Conservation (phyloP, 2,113 vertebrate species). For the Chaetura pelagica region DNA sequence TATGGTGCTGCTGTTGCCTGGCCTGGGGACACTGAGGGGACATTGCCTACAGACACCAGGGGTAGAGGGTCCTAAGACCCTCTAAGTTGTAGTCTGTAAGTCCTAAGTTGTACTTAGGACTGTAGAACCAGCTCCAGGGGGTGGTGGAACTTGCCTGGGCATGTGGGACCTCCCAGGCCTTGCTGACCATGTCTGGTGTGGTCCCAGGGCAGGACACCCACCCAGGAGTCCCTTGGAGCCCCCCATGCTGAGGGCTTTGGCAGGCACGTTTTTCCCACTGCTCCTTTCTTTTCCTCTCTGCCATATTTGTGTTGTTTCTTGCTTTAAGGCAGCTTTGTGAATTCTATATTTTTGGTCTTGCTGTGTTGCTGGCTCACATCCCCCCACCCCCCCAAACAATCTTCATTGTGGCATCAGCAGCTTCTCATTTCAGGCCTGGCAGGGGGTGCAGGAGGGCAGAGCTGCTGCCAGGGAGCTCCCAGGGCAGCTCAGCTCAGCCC, state of each 20-base stretch:
- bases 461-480: conserved; percentile 63
- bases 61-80: neutral
- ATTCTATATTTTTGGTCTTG: neutral
- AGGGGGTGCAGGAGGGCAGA: conserved; percentile 53
- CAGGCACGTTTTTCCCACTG: neutral
- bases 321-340: conserved; percentile 39
- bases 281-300: conserved; percentile 48
- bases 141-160: neutral
- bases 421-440: conserved; percentile 65
- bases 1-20: neutral
- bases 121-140: neutral
- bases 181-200: fast-evolving
- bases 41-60: neutral
- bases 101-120: neutral
- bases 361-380: conserved; percentile 35
- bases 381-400: neutral
- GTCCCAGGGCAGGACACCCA: neutral
- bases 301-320: conserved; percentile 30
- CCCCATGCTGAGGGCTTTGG: neutral
- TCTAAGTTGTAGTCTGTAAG: too few species aligned
- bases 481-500: conserved; percentile 10
- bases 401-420: conserved; percentile 56
- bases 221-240: neutral
- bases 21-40: neutral
- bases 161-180: neutral